Base-by-base conservation (phyloP, 92 coral and sea anemone species). In the Epizoanthus illoricatus region DNA sequence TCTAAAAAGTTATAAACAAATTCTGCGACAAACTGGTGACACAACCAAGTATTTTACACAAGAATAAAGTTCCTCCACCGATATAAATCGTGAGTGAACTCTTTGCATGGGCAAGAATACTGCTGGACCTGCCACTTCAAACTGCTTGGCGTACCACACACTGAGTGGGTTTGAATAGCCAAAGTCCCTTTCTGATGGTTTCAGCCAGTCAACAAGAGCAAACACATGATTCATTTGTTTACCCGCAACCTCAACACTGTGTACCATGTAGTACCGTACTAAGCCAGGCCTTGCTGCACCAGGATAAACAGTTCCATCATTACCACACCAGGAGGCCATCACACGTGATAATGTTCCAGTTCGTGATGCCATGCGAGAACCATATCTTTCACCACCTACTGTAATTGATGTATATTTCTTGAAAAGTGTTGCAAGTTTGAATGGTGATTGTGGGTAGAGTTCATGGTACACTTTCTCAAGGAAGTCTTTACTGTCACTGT, bases 241-340 rank as follows among this genome's bases (percentile, higher is more conserved):
- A 45, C 75, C 65, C 4, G 36, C 19, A 39, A 85, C 74, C 16
- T 85, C 79, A 39, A 85, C 79, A 76, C 84, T 69, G 74, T 85
- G 88, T 15, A 70, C 57, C 10, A 78, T 85, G 41, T 63, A 85
- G 58, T 78, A 56, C 28, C 88, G 84, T 65, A 74, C 80, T 15
- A 78, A 20, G 57, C 88, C 85, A 70, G 85, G 76, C 43, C 85
- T 54, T 19, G 36, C 33, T 61, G 7, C 23, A 20, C 85, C 85
- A 15, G 79, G 81, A 42, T 47, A 21, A 52, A 87, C 21, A 42
- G 7, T 42, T 63, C 90, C 90, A 47, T 87, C 79, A 28, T 69
- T 23, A 49, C 28, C 80, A 9, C 87, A 76, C 91, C 91, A 88
- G 7, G 88, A 84, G 7, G 91, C 91, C 11, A 73, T 61, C 5